A percentile compares a stretch with the other conserved stretches of the same genome.
Conservation (phyloP, 2,797 vertebrate genomes). For the Acipenser transmontanus region DNA sequence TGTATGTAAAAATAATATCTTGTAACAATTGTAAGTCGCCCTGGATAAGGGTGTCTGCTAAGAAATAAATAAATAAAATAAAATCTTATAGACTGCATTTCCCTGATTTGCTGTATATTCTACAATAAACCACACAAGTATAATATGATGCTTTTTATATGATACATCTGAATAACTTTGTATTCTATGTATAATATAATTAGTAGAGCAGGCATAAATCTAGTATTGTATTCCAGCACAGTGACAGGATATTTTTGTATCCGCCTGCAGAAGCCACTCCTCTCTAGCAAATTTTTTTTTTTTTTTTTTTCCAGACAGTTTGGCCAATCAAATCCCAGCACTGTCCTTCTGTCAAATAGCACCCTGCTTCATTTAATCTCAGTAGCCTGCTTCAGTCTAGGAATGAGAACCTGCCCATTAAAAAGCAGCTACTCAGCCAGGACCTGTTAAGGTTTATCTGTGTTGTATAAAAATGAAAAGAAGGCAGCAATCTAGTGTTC, state of each 20-base stretch:
- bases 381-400: slow-evolving; percentile 32
- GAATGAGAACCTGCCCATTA: slow-evolving; percentile 16
- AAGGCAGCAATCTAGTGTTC: slow-evolving; percentile 16
- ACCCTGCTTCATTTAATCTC: slow-evolving; percentile 36
- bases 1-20: no score
- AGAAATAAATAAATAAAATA: no score
- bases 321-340: slow-evolving; percentile 39
- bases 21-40: no score
- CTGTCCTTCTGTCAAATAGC: slow-evolving; percentile 46
- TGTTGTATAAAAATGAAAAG: slow-evolving; percentile 8
- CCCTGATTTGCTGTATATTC: no score
- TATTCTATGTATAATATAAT: no score
- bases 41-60: no score
- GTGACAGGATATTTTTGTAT: slow-evolving; percentile 35
- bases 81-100: no score
- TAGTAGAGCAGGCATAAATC: slow-evolving; percentile 10
- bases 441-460: no score
- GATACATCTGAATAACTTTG: no score
- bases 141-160: no score
- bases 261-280: slow-evolving; percentile 42
- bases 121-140: no score
- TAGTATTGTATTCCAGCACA: slow-evolving; percentile 33
- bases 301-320: not conserved
- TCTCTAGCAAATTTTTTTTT: slow-evolving; percentile 44
- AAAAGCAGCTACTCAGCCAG: not conserved